These are phyloP conservation scores for Dermatemys mawii DNA, from an alignment of 2,113 vertebrate genomes.

Conservation along the genomic window DNA sequence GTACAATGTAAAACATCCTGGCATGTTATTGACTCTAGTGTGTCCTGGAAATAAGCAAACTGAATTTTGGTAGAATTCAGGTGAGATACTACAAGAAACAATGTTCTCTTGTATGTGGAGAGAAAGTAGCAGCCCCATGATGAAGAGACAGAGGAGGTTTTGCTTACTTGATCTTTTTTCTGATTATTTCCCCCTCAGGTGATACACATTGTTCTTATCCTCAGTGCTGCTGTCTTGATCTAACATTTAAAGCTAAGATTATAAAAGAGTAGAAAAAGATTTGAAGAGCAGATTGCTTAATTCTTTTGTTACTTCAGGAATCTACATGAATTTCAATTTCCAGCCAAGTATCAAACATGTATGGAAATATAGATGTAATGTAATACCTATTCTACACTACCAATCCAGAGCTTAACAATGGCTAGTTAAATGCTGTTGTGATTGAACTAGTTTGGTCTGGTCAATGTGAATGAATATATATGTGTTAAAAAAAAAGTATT, in stretches of 20 bases:
- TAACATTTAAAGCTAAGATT: not conserved
- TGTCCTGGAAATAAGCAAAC: not conserved
- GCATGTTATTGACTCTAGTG: not conserved
- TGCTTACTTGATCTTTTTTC: not conserved
- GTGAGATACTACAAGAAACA: not conserved
- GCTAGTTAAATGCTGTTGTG: not conserved
- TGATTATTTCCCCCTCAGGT: not conserved
- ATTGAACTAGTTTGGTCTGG: not conserved
- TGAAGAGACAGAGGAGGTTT: not conserved
- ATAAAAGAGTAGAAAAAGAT: not conserved
- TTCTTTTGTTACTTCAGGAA: not conserved
- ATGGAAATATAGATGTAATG: not conserved
- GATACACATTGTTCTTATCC: not conserved
- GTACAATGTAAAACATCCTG: not conserved
- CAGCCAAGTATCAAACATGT: not conserved
- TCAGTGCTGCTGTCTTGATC: not conserved
- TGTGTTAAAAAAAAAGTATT: not conserved
- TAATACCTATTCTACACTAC: not conserved
- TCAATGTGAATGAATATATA: not conserved
- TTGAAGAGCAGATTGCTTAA: not conserved
- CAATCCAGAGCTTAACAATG: not conserved
- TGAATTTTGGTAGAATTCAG: not conserved
- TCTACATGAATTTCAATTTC: conserved; percentile 12
- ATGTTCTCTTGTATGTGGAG: not conserved
- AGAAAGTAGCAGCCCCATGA: not conserved